These are phyloP conservation scores for Micrastur ruficollis DNA, from an alignment of 2,797 vertebrate genomes.

Conservation along the genomic window DNA sequence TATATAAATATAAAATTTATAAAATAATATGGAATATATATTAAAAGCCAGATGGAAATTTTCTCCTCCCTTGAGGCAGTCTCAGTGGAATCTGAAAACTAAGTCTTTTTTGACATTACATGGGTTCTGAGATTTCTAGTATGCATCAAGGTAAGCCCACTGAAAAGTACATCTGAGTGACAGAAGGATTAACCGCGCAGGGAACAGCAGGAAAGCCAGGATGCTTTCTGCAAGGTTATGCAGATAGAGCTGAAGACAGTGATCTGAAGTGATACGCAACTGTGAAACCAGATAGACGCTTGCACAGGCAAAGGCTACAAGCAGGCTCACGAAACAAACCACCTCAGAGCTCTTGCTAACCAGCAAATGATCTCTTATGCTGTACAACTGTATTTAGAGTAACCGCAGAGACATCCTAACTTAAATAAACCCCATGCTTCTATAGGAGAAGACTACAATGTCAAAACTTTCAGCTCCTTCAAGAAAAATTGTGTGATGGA, in stretches of 20 bases:
- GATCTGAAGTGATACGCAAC: background rate
- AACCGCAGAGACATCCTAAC: background rate
- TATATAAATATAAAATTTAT: no score
- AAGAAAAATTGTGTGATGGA: background rate
- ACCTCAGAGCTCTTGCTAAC: background rate
- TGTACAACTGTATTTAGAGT: background rate
- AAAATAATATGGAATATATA: no score
- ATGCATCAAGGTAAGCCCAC: background rate
- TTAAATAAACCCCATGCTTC: background rate
- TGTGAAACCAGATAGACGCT: background rate
- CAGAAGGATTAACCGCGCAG: background rate
- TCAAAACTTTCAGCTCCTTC: background rate
- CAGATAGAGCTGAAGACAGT: background rate
- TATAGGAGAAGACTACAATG: background rate
- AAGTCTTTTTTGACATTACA: background rate
- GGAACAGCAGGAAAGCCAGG: background rate
- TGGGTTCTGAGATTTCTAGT: background rate
- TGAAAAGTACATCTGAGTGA: background rate
- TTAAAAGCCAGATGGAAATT: background rate
- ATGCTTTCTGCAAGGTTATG: background rate
- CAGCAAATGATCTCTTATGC: background rate
- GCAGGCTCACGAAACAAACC: background rate
- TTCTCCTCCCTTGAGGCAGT: background rate
- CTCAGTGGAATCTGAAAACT: background rate
- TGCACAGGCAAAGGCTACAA: accelerated